Base-by-base conservation (phyloP, 2,113 vertebrate genomes). In the Halcyon malimbica region DNA sequence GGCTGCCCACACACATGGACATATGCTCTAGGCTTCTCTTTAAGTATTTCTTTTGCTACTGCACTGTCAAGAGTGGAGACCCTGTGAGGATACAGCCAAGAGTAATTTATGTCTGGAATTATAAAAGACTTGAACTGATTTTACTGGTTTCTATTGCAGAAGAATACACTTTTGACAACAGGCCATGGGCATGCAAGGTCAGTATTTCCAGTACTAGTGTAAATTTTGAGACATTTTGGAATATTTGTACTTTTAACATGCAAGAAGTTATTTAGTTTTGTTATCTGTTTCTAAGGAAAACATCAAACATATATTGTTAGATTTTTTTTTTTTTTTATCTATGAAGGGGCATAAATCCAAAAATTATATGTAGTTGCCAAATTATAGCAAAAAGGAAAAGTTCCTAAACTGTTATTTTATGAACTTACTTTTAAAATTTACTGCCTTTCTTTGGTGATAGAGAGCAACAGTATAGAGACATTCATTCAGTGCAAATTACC, bases 1-100 rank as follows among this genome's bases (percentile, higher is more conserved):
- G 54, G 8, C 10, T 62, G 41, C n/a, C 23, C n/a, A 65, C 20
- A 41, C 6, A 3, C 0, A 1, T 16, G 20, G 5, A 19, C 3
- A 1, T 6, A 4, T 39, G 35, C 44, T 56, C 20, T 50, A 25
- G 33, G 6, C 16, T 82, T 65, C 29, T 82, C 25, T 37, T 51
- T 57, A 53, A 67, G 9, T 29, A 28, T 59, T 13, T 60, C 70
- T 59, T 13, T 60, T 75, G 46, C 13, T 29, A 15, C 46, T 62
- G 9, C 3, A 1, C 7, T 79, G 26, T 19, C 17, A n/a, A 62
- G 46, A 62, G 14, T 13, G 21, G 69, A 64, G 21, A 57, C 8
- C 3, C 17, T 42, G 19, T 63, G 20, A 60, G 5, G 2, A 42
- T 37, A 54, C 7, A 89, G 48, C 18, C 10, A 79, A 17, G 23